Evolutionary conservation across 1,140 invertebrate genomes (phyloP).

Genomic region (Drosophila arawakana): DNA sequence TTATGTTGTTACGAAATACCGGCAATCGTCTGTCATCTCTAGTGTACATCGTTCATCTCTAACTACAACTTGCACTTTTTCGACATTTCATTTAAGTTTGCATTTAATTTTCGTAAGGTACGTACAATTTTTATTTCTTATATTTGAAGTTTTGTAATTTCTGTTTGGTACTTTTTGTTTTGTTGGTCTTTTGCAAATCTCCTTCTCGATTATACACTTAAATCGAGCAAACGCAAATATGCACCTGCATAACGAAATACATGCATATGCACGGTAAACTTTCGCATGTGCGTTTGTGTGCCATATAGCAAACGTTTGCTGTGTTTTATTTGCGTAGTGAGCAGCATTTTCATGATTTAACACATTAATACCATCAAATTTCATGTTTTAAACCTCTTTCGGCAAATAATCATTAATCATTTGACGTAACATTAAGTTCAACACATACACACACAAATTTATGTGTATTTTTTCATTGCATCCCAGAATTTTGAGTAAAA

Average conservation of each 20-base stretch:
- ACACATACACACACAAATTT: not conserved
- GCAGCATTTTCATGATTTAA: not conserved
- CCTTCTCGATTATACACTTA: not conserved
- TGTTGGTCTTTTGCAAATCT: not conserved
- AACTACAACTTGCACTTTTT: conserved; percentile 50
- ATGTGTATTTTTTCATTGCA: not conserved
- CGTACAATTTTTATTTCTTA: conserved; percentile 1
- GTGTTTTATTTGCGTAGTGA: not conserved
- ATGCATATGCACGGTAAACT: not conserved
- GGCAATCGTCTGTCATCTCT: conserved; percentile 1
- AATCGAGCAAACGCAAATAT: not conserved
- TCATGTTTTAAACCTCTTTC: not conserved
- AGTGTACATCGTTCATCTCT: conserved; percentile 31
- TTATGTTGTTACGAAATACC: conserved; percentile 4
- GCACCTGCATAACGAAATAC: conserved; percentile 3
- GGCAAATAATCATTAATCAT: conserved; percentile 6
- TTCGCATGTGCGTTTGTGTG: not conserved
- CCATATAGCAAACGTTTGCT: conserved; percentile 5
- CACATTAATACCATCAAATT: conserved; percentile 9
- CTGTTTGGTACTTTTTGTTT: not conserved
- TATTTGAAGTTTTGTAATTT: not conserved
- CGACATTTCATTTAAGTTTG: conserved; percentile 34
- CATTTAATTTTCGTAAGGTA: conserved; percentile 44
- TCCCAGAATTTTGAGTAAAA: not conserved
- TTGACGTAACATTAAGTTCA: conserved; percentile 5